A percentile compares a stretch with the other conserved stretches of the same genome.
phyloP scores from a whole-genome alignment of 2,888 invertebrate species.

The Drosophila formosana region DNA sequence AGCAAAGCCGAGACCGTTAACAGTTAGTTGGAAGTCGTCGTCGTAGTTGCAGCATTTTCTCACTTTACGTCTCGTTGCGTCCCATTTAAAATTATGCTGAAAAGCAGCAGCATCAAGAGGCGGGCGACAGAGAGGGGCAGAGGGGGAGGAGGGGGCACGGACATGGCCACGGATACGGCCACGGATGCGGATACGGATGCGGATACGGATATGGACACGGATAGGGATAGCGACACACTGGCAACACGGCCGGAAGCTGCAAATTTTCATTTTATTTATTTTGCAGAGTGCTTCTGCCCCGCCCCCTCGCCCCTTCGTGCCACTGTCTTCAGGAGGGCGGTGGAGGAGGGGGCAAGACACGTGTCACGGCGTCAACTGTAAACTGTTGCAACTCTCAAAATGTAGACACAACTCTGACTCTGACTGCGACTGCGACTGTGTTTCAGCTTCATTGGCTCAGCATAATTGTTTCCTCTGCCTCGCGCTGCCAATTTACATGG shows the following conservation, averaged over 20 bases:
- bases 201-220: conserved; percentile 61
- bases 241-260: conserved; percentile 69
- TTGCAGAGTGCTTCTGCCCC: conserved; percentile 73
- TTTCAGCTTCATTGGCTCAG: conserved; percentile 73
- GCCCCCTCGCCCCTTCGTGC: conserved; percentile 9
- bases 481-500: conserved; percentile 63
- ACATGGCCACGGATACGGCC: background rate
- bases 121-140: background rate
- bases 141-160: no score
- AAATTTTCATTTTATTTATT: conserved; percentile 80
- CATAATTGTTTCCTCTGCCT: conserved; percentile 74
- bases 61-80: conserved; percentile 81
- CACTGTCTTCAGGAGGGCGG: background rate
- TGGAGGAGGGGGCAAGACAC: background rate
- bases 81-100: conserved; percentile 79
- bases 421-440: conserved; percentile 41
- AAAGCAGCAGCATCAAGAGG: conserved; percentile 1
- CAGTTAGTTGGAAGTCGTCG: conserved; percentile 64
- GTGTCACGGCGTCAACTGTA: conserved; percentile 59
- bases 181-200: conserved; percentile 67
- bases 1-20: conserved; percentile 61
- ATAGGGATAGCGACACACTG: conserved; percentile 50
- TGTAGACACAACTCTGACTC: conserved; percentile 19
- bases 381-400: conserved; percentile 17
- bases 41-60: conserved; percentile 66